phyloP scores from a whole-genome alignment of 1,140 invertebrate species.

The Dufourea novaeangliae region DNA sequence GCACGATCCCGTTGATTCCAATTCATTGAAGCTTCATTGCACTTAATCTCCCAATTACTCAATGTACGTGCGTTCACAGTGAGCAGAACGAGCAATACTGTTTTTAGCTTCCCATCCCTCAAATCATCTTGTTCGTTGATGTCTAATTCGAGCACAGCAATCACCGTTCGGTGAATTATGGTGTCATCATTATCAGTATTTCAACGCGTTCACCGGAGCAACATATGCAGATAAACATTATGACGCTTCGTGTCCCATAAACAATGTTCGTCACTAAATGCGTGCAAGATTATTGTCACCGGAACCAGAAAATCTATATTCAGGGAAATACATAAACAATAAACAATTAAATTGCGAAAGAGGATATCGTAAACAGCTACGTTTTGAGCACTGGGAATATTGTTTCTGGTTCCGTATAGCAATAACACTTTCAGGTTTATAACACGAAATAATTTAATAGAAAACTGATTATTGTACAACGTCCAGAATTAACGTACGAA shows the following conservation, averaged over 20 bases:
- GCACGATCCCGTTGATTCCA: too few relatives aligned
- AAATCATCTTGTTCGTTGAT: neutral
- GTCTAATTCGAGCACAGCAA: slow-evolving; percentile 4
- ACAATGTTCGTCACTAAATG: neutral
- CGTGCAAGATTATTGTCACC: neutral
- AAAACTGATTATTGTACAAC: too few relatives aligned
- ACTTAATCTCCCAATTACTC: neutral
- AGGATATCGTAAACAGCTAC: too few relatives aligned
- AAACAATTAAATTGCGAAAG: too few relatives aligned
- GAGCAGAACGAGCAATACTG: neutral
- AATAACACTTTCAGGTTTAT: too few relatives aligned
- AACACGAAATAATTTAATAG: too few relatives aligned
- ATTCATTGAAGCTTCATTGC: too few relatives aligned
- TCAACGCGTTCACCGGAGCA: neutral
- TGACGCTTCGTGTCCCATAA: neutral
- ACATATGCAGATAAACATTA: slow-evolving; percentile 6
- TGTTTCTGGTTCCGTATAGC: too few relatives aligned
- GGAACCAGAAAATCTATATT: too few relatives aligned
- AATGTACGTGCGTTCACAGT: neutral
- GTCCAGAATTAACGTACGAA: too few relatives aligned
- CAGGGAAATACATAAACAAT: too few relatives aligned
- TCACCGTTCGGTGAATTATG: neutral
- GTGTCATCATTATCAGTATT: slow-evolving; percentile 4
- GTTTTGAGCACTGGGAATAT: too few relatives aligned
- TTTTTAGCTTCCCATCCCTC: slow-evolving; percentile 1